Evolutionary conservation across 2,888 invertebrate species (phyloP).

Genomic region (Rhagonycha fulva): DNA sequence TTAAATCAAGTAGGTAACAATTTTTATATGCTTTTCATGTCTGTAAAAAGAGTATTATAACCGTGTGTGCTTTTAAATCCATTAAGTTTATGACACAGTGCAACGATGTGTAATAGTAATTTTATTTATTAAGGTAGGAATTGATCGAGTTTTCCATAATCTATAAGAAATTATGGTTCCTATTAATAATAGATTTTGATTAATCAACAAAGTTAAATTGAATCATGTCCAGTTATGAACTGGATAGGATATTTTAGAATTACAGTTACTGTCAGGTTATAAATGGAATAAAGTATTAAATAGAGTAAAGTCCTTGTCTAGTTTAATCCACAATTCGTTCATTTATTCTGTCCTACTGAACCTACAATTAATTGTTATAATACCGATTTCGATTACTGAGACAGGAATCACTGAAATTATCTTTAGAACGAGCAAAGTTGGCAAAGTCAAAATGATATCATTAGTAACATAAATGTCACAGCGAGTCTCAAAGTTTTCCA

Average conservation of each 20-base stretch:
- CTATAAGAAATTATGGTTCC: background rate
- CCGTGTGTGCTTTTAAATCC: background rate
- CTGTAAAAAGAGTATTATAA: background rate
- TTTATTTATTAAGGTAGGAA: background rate
- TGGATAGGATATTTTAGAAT: background rate
- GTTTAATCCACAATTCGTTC: constrained; percentile 23
- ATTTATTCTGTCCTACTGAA: constrained; percentile 25
- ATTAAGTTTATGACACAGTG: background rate
- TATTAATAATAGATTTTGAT: background rate
- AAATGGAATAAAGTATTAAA: constrained; percentile 2
- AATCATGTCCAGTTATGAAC: background rate
- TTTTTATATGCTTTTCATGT: background rate
- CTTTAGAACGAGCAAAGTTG: constrained; percentile 39
- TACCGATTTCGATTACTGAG: constrained; percentile 27
- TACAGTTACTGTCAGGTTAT: constrained; percentile 1
- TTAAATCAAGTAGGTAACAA: background rate
- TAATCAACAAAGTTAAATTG: background rate
- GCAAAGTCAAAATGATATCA: constrained; percentile 45
- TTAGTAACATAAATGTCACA: constrained; percentile 45
- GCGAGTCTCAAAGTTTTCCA: constrained; percentile 46
- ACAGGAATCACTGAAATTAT: constrained; percentile 34
- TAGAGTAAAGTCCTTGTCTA: constrained; percentile 12
- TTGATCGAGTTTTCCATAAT: background rate
- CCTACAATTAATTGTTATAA: constrained; percentile 26
- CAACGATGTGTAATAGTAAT: background rate